These are phyloP conservation scores for Coturnix japonica DNA, from an alignment of 2,113 vertebrate genomes.

Conservation along the genomic window DNA sequence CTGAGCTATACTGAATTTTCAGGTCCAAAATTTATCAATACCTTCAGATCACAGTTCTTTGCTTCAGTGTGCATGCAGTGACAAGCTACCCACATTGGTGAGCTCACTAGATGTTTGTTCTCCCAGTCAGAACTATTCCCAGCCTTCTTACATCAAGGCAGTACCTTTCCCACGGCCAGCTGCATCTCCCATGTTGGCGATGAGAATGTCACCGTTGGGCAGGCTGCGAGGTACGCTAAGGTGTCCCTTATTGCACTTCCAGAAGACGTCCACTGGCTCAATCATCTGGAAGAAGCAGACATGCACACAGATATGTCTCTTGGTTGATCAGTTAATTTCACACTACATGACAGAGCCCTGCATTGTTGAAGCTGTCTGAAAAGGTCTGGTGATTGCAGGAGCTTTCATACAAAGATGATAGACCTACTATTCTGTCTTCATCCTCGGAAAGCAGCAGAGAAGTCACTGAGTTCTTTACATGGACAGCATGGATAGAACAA, in stretches of 20 bases:
- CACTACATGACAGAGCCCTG: not conserved
- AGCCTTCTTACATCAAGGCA: no score
- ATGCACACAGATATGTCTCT: not conserved
- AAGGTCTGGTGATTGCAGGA: rapidly evolving
- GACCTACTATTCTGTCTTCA: not conserved
- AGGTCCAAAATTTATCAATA: not conserved
- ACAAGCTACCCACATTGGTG: not conserved
- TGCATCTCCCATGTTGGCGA: not conserved
- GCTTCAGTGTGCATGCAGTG: not conserved
- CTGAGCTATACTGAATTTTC: not conserved
- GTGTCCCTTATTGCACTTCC: slow-evolving; percentile 36
- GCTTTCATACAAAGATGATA: no score
- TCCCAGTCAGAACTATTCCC: not conserved
- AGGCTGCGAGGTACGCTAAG: not conserved
- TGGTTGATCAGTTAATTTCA: rapidly evolving
- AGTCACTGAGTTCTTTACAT: not conserved
- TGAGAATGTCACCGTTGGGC: not conserved
- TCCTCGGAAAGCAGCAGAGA: not conserved
- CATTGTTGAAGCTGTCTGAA: not conserved
- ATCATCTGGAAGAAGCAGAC: not conserved
- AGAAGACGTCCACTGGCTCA: slow-evolving; percentile 39
- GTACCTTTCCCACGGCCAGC: not conserved
- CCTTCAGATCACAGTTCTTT: not conserved
- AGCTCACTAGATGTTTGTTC: not conserved
- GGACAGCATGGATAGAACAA: not conserved